These are phyloP conservation scores for Oryzias dopingdopingensis DNA, from an alignment of 2,797 vertebrate genomes.

Conservation along the genomic window DNA sequence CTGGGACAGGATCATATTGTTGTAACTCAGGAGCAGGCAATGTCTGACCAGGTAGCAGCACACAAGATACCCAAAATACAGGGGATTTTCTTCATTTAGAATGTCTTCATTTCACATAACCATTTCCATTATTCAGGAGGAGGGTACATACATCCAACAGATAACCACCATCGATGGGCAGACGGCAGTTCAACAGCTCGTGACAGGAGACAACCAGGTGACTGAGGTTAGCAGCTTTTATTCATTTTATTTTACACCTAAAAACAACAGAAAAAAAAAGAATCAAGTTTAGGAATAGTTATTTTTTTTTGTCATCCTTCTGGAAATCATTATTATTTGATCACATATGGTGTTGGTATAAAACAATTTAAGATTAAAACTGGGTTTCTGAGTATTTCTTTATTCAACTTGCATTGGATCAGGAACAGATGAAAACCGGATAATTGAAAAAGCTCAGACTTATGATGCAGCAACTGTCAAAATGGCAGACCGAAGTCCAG, in stretches of 20 bases:
- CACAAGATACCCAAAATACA: neutral
- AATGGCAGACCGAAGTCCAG: too few relatives aligned
- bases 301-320: neutral
- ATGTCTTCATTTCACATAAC: too few relatives aligned
- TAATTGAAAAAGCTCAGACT: too few relatives aligned
- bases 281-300: neutral
- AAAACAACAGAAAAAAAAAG: neutral
- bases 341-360: neutral
- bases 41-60: constrained; percentile 83
- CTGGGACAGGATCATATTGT: constrained; percentile 93
- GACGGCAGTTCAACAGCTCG: constrained; percentile 90
- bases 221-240: constrained; percentile 59
- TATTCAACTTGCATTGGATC: too few relatives aligned
- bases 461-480: too few relatives aligned
- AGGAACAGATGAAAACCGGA: too few relatives aligned
- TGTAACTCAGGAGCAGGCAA: constrained; percentile 87
- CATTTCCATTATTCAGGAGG: constrained; percentile 78
- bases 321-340: neutral
- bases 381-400: too few relatives aligned
- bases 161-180: constrained; percentile 95
- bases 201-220: constrained; percentile 93
- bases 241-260: neutral
- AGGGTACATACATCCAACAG: constrained; percentile 94
- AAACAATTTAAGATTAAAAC: too few relatives aligned
- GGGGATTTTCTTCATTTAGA: neutral